Evolutionary conservation across 2,113 vertebrate species (phyloP), one percentile per base, ranked within the genome.

Genomic region (Perca fluviatilis): DNA sequence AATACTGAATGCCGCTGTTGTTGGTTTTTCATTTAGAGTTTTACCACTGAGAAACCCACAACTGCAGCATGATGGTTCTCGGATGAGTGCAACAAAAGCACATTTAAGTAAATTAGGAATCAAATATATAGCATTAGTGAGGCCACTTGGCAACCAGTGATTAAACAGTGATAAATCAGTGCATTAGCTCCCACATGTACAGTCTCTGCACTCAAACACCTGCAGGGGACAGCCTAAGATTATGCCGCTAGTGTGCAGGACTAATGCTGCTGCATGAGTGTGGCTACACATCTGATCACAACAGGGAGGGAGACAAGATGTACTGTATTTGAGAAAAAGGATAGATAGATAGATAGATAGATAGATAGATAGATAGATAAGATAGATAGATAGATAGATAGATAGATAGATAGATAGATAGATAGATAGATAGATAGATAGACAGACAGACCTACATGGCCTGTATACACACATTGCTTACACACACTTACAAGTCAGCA

Each of bases 171-270:
- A 90, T 87, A 79, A 73, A 86, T 83, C 73, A 64, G 65, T 46
- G 27, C 64, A 70, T 82, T 62, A 67, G 63, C 30, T 23, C 40
- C 53, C 56, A 83, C 67, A 68, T 77, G 68, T 75, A 33, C 78
- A 68, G 74, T 54, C 67, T 66, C 65, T 89, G 84, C 87, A 77
- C 72, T 69, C 40, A 67, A 64, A 87, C 76, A 91, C 90, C 90
- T 92, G 90, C 89, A 89, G 86, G 89, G 83, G 81, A 91, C 83
- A 82, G 85, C 53, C 77, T 79, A n/a, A 86, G 84, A 84, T 85
- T 70, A 73, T 75, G 43, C 47, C 72, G 87, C 62, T 43, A 4
- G 51, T 68, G 70, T 80, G 27, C 73, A 75, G 66, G 64, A 72
- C 43, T 7, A 18, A 40, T 10, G 40, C 19, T 78, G 67, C 82